These are phyloP conservation scores for Tor tambroides DNA, from an alignment of 2,113 vertebrate species.

Conservation along the genomic window DNA sequence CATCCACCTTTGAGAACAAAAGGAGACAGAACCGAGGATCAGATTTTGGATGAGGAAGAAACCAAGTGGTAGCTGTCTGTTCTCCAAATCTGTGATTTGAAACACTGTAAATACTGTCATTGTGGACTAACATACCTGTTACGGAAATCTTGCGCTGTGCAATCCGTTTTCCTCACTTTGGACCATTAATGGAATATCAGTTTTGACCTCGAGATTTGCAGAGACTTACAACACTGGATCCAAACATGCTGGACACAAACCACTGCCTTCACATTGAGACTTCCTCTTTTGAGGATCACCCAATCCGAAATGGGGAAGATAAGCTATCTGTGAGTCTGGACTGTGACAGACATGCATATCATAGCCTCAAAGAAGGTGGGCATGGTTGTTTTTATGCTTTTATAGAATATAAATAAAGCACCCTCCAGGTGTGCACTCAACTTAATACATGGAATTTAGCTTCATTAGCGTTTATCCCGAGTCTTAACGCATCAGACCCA, in stretches of 20 bases:
- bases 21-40: constrained; percentile 28
- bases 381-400: background rate
- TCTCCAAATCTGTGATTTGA: constrained; percentile 36
- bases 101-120: background rate
- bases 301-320: constrained; percentile 70
- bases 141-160: background rate
- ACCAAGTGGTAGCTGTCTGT: constrained; percentile 37
- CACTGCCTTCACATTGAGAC: constrained; percentile 73
- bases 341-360: constrained; percentile 73
- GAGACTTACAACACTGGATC: constrained; percentile 62
- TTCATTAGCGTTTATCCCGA: background rate
- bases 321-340: constrained; percentile 69
- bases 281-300: constrained; percentile 71
- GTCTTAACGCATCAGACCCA: background rate
- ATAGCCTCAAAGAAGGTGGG: constrained; percentile 82
- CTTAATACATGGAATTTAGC: background rate
- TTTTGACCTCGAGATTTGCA: constrained; percentile 45
- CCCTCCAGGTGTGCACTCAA: background rate
- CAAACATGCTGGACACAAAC: constrained; percentile 80
- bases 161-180: constrained; percentile 1
- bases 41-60: constrained; percentile 40
- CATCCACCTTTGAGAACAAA: constrained; percentile 21
- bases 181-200: constrained; percentile 36
- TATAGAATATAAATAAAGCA: background rate
- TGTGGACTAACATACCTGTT: constrained; percentile 18